Percentiles rank a stretch among this genome's conserved stretches.
Evolutionary conservation across 2,888 invertebrate genomes (phyloP).

Genomic region (Habrosyne pyritoides): DNA sequence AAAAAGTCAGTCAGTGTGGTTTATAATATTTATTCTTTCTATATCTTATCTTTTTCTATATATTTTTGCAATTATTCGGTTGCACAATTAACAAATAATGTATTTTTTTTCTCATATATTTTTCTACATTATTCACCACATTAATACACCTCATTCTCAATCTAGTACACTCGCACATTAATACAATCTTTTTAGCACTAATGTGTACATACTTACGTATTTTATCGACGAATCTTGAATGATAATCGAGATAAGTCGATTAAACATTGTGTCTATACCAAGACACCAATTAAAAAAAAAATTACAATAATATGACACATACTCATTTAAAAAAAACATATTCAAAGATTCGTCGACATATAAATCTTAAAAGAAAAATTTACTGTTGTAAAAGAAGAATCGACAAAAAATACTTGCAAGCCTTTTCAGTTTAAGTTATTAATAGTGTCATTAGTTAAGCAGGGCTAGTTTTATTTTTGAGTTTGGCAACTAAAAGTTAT

Average conservation of each 20-base stretch:
- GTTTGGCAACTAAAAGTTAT: neutral
- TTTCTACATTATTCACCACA: slow-evolving; percentile 38
- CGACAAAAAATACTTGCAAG: too few relatives aligned
- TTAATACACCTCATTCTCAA: slow-evolving; percentile 54
- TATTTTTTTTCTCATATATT: slow-evolving; percentile 45
- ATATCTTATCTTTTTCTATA: slow-evolving; percentile 39
- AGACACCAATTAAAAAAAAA: too few relatives aligned
- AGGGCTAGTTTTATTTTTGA: too few relatives aligned
- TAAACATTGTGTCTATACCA: too few relatives aligned
- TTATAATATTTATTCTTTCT: slow-evolving; percentile 31
- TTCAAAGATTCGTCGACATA: slow-evolving; percentile 56
- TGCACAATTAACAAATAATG: slow-evolving; percentile 41
- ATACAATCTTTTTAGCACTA: slow-evolving; percentile 41
- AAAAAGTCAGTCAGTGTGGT: slow-evolving; percentile 31
- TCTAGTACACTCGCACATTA: slow-evolving; percentile 30
- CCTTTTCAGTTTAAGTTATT: too few relatives aligned
- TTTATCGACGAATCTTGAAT: slow-evolving; percentile 46
- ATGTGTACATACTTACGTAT: slow-evolving; percentile 35
- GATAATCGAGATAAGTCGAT: neutral
- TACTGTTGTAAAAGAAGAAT: too few relatives aligned
- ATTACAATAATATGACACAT: too few relatives aligned
- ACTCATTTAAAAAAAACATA: neutral
- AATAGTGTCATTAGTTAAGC: too few relatives aligned
- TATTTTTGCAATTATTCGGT: slow-evolving; percentile 50
- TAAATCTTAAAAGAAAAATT: slow-evolving; percentile 31